Evolutionary conservation across 1,140 invertebrate species (phyloP), one percentile per base, ranked within the genome.

Genomic region (Lethocerus indicus): DNA sequence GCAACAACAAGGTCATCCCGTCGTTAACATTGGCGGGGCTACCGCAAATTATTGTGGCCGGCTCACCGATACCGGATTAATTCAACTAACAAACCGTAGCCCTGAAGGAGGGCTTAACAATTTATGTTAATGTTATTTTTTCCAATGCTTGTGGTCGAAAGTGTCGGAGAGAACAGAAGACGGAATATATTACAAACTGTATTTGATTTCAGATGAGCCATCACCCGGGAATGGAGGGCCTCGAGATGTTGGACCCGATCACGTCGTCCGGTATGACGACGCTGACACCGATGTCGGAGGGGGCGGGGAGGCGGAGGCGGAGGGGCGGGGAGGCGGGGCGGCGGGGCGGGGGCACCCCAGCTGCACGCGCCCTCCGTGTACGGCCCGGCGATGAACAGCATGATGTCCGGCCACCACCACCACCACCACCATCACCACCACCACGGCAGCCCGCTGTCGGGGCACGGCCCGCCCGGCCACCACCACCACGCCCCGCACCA

Each of bases 191-290:
- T n/a, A n/a, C n/a, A n/a, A n/a, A n/a, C n/a, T n/a, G n/a, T n/a
- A n/a, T n/a, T n/a, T n/a, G n/a, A n/a, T 77, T 78, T 14, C 77
- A 87, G 80, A 86, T 87, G 82, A 76, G 79, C 25, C 85, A 88
- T 62, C 85, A 88, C 63, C 85, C 83, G 54, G 81, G 83, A n/a
- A 92, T 92, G 85, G 87, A 90, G 63, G 83, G 85, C n/a, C 67
- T 91, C 57, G 87, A 90, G 62, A 88, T 91, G 81, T 67, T 92
- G 56, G 88, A 91, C 61, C 84, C 87, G 6, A 76, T 83, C 25
- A 79, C 77, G 1, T 83, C 85, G 5, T 81, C 84, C 18, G 83
- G 83, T 52, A 87, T 88, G 84, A 88, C 86, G 16, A 87, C 84
- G 1, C 63, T 89, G 49, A 85, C 84, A 20, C 85, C 85, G 5